Percentiles rank a stretch among this genome's conserved stretches.
phyloP scores from a whole-genome alignment of 2,888 invertebrate species.

The Apotomis turbidana region DNA sequence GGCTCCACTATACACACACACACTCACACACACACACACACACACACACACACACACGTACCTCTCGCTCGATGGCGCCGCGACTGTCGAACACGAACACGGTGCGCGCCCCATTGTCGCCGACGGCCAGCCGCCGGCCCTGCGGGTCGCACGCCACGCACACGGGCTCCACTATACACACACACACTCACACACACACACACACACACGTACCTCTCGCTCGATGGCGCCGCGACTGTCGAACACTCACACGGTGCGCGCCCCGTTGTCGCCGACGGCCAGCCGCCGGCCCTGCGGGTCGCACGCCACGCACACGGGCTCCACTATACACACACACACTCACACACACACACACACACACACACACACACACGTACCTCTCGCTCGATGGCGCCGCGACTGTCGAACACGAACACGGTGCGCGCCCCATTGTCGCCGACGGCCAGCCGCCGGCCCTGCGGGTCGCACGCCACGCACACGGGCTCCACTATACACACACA shows the following conservation, averaged over 20 bases:
- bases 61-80: neutral
- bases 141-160: neutral
- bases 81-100: neutral
- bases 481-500: too few species aligned
- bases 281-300: neutral
- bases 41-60: neutral
- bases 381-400: slow-evolving; percentile 77
- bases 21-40: neutral
- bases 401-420: slow-evolving; percentile 3
- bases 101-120: neutral
- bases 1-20: too few species aligned
- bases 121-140: slow-evolving; percentile 1
- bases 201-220: slow-evolving; percentile 80
- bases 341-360: neutral
- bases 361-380: slow-evolving; percentile 63
- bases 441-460: neutral
- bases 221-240: slow-evolving; percentile 68
- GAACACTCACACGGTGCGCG: slow-evolving; percentile 2
- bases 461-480: too few species aligned
- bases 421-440: slow-evolving; percentile 9
- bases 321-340: too few species aligned
- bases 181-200: neutral
- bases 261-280: slow-evolving; percentile 1
- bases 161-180: too few species aligned
- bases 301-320: too few species aligned